phyloP scores from a whole-genome alignment of 2,113 vertebrate species.

The Microcebus jonahi region DNA sequence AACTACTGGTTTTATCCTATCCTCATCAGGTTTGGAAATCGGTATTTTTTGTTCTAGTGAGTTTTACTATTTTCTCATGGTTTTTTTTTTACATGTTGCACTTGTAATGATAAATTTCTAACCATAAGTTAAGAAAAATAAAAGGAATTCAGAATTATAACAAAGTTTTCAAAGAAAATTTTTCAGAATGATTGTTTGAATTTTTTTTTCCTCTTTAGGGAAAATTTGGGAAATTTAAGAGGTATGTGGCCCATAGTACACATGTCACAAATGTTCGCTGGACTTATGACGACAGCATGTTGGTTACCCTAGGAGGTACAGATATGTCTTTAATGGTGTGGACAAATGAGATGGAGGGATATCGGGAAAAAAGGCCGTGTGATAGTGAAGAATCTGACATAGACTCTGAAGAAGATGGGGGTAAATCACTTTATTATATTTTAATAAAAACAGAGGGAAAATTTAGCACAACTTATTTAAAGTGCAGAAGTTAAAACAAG shows the following conservation, averaged over 20 bases:
- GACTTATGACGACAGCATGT: constrained; percentile 94
- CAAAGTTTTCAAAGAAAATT: not conserved
- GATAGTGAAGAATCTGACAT: constrained; percentile 98
- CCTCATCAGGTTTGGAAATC: not conserved
- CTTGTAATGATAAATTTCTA: not conserved
- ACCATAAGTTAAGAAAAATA: constrained; percentile 30
- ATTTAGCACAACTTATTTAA: constrained; percentile 8
- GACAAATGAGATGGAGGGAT: constrained; percentile 93
- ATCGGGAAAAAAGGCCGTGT: constrained; percentile 90
- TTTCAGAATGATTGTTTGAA: constrained; percentile 32
- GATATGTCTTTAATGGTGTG: constrained; percentile 98
- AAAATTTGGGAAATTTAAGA: constrained; percentile 97
- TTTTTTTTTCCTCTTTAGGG: constrained; percentile 87
- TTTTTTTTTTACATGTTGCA: not conserved
- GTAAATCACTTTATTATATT: constrained; percentile 80
- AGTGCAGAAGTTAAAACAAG: not conserved
- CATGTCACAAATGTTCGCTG: constrained; percentile 98
- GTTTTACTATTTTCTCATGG: not conserved
- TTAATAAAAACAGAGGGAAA: not conserved
- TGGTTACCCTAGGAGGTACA: constrained; percentile 94
- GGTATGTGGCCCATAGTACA: constrained; percentile 96
- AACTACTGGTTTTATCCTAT: not conserved
- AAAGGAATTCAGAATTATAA: constrained; percentile 1
- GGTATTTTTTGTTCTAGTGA: not conserved
- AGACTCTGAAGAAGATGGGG: constrained; percentile 98